Evolutionary conservation across 2,113 vertebrate species (phyloP).

Genomic region (Limanda limanda): DNA sequence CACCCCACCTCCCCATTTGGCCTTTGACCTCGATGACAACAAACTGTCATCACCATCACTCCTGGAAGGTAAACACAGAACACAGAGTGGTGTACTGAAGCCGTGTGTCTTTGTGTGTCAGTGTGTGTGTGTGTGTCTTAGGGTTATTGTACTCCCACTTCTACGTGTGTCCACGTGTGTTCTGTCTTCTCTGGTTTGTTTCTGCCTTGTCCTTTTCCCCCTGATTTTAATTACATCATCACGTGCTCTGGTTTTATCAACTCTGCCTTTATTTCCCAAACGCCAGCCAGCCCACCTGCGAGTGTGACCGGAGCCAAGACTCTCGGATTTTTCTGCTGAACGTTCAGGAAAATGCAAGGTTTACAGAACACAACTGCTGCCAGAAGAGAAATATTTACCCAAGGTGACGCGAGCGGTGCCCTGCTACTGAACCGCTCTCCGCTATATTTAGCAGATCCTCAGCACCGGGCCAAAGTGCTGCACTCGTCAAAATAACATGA

Average conservation of each 20-base stretch:
- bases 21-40: slow-evolving; percentile 80
- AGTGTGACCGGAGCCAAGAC: slow-evolving; percentile 15
- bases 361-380: slow-evolving; percentile 44
- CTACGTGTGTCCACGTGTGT: slow-evolving; percentile 11
- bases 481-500: slow-evolving; percentile 64
- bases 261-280: slow-evolving; percentile 25
- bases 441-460: slow-evolving; percentile 74
- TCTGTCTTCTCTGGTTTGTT: slow-evolving; percentile 17
- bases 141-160: slow-evolving; percentile 21
- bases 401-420: slow-evolving; percentile 70
- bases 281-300: slow-evolving; percentile 40
- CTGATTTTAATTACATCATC: not conserved
- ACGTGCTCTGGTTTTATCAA: slow-evolving; percentile 5
- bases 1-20: slow-evolving; percentile 58
- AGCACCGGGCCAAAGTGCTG: slow-evolving; percentile 61
- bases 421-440: slow-evolving; percentile 58
- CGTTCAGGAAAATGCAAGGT: slow-evolving; percentile 49
- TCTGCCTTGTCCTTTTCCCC: slow-evolving; percentile 20
- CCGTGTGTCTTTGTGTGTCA: slow-evolving; percentile 12
- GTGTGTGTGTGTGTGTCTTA: not conserved
- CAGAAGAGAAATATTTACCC: slow-evolving; percentile 77
- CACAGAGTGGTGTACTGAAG: not conserved
- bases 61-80: slow-evolving; percentile 77
- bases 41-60: slow-evolving; percentile 79
- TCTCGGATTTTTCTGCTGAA: slow-evolving; percentile 73